These are phyloP conservation scores for Euspilapteryx auroguttella DNA, from an alignment of 2,888 invertebrate species.

Conservation along the genomic window DNA sequence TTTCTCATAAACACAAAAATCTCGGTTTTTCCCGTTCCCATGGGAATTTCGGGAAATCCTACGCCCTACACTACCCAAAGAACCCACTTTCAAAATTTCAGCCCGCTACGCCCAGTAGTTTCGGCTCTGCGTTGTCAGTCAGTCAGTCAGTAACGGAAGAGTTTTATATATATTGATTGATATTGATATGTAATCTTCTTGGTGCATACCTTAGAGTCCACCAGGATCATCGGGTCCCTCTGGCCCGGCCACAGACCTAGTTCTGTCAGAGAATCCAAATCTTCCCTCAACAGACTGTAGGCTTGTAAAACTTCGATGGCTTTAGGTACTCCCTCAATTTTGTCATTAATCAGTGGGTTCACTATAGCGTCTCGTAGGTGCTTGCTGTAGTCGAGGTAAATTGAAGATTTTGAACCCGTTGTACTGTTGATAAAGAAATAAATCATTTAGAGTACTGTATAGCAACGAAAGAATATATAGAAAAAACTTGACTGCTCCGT, in stretches of 20 bases:
- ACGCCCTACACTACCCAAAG: no score
- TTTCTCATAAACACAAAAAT: no score
- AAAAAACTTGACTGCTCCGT: no score
- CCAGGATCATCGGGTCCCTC: conserved; percentile 72
- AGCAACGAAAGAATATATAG: no score
- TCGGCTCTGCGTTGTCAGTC: background rate
- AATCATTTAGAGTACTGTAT: no score
- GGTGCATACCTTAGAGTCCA: conserved; percentile 69
- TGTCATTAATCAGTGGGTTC: conserved; percentile 71
- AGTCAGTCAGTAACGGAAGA: no score
- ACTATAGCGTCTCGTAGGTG: conserved; percentile 75
- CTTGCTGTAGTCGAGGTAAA: conserved; percentile 87
- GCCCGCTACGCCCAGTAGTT: no score
- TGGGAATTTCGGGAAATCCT: no score
- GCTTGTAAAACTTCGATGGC: conserved; percentile 75
- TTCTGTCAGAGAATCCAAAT: conserved; percentile 87
- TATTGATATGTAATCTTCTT: no score
- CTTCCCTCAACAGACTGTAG: conserved; percentile 89
- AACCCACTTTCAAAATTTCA: no score
- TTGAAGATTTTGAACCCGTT: conserved; percentile 77
- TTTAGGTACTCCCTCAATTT: conserved; percentile 69
- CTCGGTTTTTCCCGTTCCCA: no score
- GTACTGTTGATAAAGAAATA: conserved; percentile 51
- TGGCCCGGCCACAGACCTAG: conserved; percentile 81
- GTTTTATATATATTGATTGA: no score